Base-by-base conservation (phyloP, 1,140 invertebrate genomes). In the Magallana gigas region DNA sequence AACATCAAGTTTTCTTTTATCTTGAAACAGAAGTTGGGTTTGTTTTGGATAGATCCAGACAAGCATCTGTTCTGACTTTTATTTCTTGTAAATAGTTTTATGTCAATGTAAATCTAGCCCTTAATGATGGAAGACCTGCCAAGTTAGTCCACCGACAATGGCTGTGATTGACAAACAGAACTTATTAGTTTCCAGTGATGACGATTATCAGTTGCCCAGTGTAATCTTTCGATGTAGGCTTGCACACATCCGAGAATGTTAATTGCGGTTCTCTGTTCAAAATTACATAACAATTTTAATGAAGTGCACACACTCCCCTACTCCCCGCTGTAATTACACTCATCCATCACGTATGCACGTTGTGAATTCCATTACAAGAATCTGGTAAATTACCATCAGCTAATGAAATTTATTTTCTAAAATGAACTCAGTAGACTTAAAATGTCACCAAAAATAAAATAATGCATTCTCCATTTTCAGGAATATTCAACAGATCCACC, bases 401-500 rank as follows among this genome's bases (percentile, higher is more conserved):
- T 76, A 29, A 29, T 18, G 36, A 76, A 76, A 12, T 48, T 48
- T 48, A 48, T 48, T 76, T 76, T 9, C 6, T 2, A 12, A 76
- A 29, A 29, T 36, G 68, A 2, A 29, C 36, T 5, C 36, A 48
- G 36, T 48, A 4, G 36, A 48, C 36, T 48, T 48, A 48, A 48
- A 48, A 48, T 48, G 36, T 48, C 36, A 48, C 36, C 36, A 48
- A 5, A 48, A 48, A 48, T 76, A 11, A 12, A 76, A 57, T 1
- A 57, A 23, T 83, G 48, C 57, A 23, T 8, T 16, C 64, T 59
- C 82, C 76, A 48, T 62, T 91, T 87, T 23, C 90, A 93, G 93
- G 91, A 68, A 84, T 94, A 16, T 94, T 93, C 81, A 60, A 62
- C 6, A 90, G 91, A 84, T 87, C 82, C 9, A 92, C 91, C n/a